Evolutionary conservation across 1,140 invertebrate species (phyloP).

Genomic region (Cryptotermes secundus): DNA sequence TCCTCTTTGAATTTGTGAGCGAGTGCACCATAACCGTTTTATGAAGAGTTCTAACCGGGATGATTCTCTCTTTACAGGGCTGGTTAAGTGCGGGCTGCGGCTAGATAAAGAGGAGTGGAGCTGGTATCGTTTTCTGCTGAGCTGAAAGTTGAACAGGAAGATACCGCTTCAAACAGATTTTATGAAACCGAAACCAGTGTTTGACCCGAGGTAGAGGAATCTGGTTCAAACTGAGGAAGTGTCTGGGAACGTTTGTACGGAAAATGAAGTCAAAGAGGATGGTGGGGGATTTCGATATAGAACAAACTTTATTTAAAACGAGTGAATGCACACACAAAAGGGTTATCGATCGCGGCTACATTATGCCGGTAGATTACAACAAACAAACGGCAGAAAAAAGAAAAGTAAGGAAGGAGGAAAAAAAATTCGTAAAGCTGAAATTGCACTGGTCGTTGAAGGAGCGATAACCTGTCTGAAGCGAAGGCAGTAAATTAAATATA

Average conservation of each 20-base stretch:
- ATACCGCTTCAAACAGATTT: conserved; percentile 1
- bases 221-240: neutral
- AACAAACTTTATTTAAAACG: conserved; percentile 12
- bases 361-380: conserved; percentile 12
- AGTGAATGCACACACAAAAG: neutral
- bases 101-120: neutral
- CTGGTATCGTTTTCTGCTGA: neutral
- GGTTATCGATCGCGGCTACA: neutral
- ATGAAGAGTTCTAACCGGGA: neutral
- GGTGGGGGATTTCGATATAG: neutral
- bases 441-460: neutral
- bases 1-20: neutral
- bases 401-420: too few relatives aligned
- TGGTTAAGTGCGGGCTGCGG: neutral
- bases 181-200: neutral
- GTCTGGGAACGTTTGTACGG: neutral
- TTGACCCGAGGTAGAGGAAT: conserved; percentile 14
- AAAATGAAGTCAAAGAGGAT: neutral
- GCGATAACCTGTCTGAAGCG: neutral
- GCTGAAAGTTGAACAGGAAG: neutral
- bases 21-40: neutral
- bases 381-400: neutral
- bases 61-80: neutral
- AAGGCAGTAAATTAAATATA: neutral
- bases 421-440: neutral